phyloP scores from a whole-genome alignment of 1,140 invertebrate species.

The Tyrophagus putrescentiae region DNA sequence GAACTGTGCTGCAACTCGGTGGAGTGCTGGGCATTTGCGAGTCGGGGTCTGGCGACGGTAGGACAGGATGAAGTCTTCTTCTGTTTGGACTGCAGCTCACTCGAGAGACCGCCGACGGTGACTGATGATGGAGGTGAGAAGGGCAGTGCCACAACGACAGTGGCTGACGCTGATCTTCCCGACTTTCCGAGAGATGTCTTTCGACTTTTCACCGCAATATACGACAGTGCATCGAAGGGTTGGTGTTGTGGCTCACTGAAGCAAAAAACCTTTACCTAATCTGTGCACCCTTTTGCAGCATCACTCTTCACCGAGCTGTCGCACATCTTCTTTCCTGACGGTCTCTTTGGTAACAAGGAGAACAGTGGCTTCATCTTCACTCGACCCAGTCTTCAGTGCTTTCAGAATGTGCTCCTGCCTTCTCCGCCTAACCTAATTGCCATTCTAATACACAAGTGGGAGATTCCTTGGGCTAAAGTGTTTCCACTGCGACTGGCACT shows the following conservation, averaged over 20 bases:
- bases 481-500: conserved; percentile 61
- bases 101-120: conserved; percentile 38
- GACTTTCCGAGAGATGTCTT: conserved; percentile 59
- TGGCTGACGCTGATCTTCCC: neutral
- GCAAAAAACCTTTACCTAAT: neutral
- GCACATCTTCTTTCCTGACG: conserved; percentile 43
- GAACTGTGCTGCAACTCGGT: conserved; percentile 18
- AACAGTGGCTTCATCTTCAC: conserved; percentile 72
- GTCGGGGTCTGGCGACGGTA: conserved; percentile 58
- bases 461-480: conserved; percentile 70
- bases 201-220: conserved; percentile 54
- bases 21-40: conserved; percentile 65
- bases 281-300: conserved; percentile 38
- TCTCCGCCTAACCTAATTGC: conserved; percentile 60
- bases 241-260: conserved; percentile 10
- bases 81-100: conserved; percentile 53
- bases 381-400: conserved; percentile 62
- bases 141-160: neutral
- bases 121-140: neutral
- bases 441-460: conserved; percentile 67
- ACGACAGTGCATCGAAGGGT: conserved; percentile 62
- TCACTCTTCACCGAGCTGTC: conserved; percentile 54
- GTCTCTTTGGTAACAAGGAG: conserved; percentile 57
- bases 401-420: conserved; percentile 58
- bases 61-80: conserved; percentile 73